Evolutionary conservation across 2,888 invertebrate species (phyloP).

Genomic region (Pocota personata): DNA sequence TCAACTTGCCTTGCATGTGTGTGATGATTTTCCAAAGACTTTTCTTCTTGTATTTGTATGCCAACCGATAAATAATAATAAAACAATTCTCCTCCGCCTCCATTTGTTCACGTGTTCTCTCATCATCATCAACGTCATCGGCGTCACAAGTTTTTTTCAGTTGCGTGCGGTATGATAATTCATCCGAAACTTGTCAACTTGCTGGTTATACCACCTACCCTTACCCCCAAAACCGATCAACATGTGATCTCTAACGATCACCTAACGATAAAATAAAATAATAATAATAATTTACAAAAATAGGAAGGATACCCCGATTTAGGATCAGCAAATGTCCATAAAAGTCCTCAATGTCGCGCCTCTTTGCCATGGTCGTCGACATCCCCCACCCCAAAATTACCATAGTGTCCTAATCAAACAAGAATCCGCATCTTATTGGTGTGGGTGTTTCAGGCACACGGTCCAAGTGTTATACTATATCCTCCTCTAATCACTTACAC

Average conservation of each 20-base stretch:
- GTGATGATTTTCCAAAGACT: constrained; percentile 43
- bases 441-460: constrained; percentile 43
- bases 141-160: constrained; percentile 2
- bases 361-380: constrained; percentile 46
- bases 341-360: constrained; percentile 66
- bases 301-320: constrained; percentile 38
- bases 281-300: constrained; percentile 30
- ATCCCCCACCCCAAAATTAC: not conserved
- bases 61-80: constrained; percentile 54
- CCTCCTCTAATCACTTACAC: not conserved
- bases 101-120: constrained; percentile 4
- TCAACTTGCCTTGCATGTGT: constrained; percentile 27
- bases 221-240: not conserved
- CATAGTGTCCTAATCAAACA: constrained; percentile 33
- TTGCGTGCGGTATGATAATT: constrained; percentile 26
- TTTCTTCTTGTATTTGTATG: constrained; percentile 41
- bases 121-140: constrained; percentile 10
- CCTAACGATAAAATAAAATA: not conserved
- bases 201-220: not conserved
- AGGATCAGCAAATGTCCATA: constrained; percentile 55
- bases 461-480: constrained; percentile 35
- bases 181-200: constrained; percentile 3
- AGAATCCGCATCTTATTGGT: not conserved
- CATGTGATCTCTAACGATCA: not conserved
- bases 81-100: constrained; percentile 43